Base-by-base conservation (phyloP, 1,140 invertebrate genomes). In the Coelopa frigida region DNA sequence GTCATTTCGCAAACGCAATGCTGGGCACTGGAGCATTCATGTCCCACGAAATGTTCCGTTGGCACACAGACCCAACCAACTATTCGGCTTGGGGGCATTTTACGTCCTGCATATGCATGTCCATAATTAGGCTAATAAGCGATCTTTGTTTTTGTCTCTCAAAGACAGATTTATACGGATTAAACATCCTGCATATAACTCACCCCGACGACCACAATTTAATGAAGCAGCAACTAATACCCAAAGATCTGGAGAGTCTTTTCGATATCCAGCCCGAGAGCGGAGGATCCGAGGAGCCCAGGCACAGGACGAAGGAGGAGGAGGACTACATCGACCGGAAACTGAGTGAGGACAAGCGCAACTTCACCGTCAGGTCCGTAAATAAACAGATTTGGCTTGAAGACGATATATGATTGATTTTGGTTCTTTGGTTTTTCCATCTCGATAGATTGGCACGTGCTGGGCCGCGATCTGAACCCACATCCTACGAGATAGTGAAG, bases 151-250 rank as follows among this genome's bases (percentile, higher is more conserved):
- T 36, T 49, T 64, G 56, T 57, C 61, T 40, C 73, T 73, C n/a
- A 23, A 69, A 91, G 86, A 77, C 81, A 50, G 90, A 94, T 53
- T 72, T 94, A 35, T 80, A 93, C 61, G 90, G 91, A 0, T 83
- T 90, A 58, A 87, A 82, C 41, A 71, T 94, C 38, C 83, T 82
- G 59, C 82, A 81, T 45, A 81, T 89, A 40, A 80, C 87, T 4
- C 82, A 87, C 58, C 78, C 80, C 3, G 81, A 86, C 14, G 90
- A 94, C 61, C 80, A 84, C 42, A 76, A 77, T 5, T 78, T 80
- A 44, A 72, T 95, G 15, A 76, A 76, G 27, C 74, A 77, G 35
- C 80, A 85, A 55, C 68, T 93, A 8, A 79, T 73, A 44, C 76
- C 77, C 0, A 73, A 72, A 10, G 73, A 74, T 29, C 58, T 72